phyloP scores from a whole-genome alignment of 2,888 invertebrate genomes.

The Clostera curtula region DNA sequence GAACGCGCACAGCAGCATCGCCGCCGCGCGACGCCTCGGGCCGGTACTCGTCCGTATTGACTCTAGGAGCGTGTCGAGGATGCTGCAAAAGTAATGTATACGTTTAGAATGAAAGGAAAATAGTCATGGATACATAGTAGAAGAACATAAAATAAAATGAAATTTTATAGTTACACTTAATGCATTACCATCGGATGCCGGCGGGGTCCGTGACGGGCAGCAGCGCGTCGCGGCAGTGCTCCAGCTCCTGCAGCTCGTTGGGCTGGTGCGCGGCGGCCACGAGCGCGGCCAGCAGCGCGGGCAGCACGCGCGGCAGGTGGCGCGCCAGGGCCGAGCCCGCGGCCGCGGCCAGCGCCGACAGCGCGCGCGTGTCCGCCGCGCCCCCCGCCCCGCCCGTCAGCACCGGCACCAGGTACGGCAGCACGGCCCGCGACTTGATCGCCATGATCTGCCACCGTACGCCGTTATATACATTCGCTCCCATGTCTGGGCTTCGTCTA shows the following conservation, averaged over 20 bases:
- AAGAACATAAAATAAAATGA: too few species aligned
- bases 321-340: constrained; percentile 75
- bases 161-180: constrained; percentile 1
- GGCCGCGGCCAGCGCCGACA: constrained; percentile 79
- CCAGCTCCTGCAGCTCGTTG: constrained; percentile 83
- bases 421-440: constrained; percentile 94
- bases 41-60: constrained; percentile 43
- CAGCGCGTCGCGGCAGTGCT: constrained; percentile 94
- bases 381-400: constrained; percentile 76
- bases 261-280: constrained; percentile 78
- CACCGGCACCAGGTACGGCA: constrained; percentile 97
- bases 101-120: neutral
- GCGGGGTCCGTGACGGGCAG: constrained; percentile 91
- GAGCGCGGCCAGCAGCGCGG: constrained; percentile 88
- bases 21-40: constrained; percentile 82
- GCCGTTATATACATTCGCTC: too few species aligned
- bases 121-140: too few species aligned
- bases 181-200: constrained; percentile 87
- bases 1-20: constrained; percentile 91
- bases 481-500: too few species aligned
- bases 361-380: constrained; percentile 34
- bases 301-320: constrained; percentile 95
- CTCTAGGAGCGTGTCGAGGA: constrained; percentile 37
- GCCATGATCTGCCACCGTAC: constrained; percentile 94
- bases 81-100: constrained; percentile 15